Evolutionary conservation across 2,797 vertebrate species (phyloP).

Genomic region (Sebastes alutus): DNA sequence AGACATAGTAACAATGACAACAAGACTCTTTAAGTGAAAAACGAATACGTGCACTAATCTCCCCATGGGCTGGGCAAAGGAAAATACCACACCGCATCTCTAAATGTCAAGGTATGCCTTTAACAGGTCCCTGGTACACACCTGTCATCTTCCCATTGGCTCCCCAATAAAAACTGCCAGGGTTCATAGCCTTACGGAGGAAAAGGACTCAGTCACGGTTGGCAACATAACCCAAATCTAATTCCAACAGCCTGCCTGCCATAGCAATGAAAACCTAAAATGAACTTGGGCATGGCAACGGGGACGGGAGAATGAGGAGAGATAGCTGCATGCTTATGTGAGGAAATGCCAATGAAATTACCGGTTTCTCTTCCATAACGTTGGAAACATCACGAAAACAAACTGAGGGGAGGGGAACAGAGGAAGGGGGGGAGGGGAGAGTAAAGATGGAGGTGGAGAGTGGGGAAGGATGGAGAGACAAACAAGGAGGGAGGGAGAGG

Average conservation of each 20-base stretch:
- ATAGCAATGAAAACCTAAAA: slow-evolving; percentile 40
- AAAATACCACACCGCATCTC: slow-evolving; percentile 42
- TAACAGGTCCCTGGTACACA: slow-evolving; percentile 67
- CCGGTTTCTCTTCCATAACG: slow-evolving; percentile 14
- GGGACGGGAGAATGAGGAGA: slow-evolving; percentile 14
- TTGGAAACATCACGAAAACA: slow-evolving; percentile 17
- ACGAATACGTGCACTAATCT: slow-evolving; percentile 4
- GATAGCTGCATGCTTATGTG: slow-evolving; percentile 14
- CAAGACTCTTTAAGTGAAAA: slow-evolving; percentile 35
- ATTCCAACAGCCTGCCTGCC: slow-evolving; percentile 44
- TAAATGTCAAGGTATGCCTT: slow-evolving; percentile 62
- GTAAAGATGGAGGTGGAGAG: background rate
- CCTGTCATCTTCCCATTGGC: slow-evolving; percentile 62
- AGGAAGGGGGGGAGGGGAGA: background rate
- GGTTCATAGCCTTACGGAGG: slow-evolving; percentile 33
- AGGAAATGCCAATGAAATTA: slow-evolving; percentile 32
- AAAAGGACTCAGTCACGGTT: slow-evolving; percentile 62
- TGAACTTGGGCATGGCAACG: slow-evolving; percentile 24
- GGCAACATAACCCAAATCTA: slow-evolving; percentile 54
- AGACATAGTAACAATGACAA: slow-evolving; percentile 33
- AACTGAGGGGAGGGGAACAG: background rate
- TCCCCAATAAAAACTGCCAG: slow-evolving; percentile 61
- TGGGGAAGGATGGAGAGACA: background rate
- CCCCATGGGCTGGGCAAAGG: background rate
- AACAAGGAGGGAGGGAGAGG: background rate